A percentile compares a stretch with the other conserved stretches of the same genome.
phyloP scores from a whole-genome alignment of 2,888 invertebrate species.

The Cheilosia soror region DNA sequence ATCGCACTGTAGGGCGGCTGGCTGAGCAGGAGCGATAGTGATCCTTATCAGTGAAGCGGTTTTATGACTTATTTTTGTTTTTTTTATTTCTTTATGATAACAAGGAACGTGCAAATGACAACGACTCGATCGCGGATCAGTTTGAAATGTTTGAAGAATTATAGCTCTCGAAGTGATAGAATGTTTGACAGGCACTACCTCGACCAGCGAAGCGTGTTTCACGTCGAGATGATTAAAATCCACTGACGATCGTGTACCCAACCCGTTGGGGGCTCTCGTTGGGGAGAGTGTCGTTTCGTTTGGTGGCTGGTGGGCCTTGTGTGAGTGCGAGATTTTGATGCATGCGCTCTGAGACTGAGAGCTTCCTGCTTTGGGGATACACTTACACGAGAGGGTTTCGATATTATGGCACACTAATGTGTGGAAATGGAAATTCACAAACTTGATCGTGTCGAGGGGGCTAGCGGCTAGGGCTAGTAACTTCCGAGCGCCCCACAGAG shows the following conservation, averaged over 20 bases:
- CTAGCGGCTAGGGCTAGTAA: conserved; percentile 1
- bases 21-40: conserved; percentile 22
- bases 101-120: conserved; percentile 8
- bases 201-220: conserved; percentile 41
- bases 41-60: conserved; percentile 47
- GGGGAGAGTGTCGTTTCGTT: neutral
- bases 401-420: neutral
- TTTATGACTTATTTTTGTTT: conserved; percentile 6
- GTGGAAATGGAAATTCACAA: conserved; percentile 4
- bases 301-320: neutral
- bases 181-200: conserved; percentile 17
- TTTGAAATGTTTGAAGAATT: neutral
- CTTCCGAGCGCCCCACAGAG: conserved; percentile 24
- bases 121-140: conserved; percentile 14
- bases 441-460: conserved; percentile 11
- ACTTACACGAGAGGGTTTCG: neutral
- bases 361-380: conserved; percentile 31
- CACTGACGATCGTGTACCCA: conserved; percentile 58
- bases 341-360: conserved; percentile 29
- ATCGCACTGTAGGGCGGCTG: conserved; percentile 10
- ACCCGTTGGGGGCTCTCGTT: neutral
- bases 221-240: conserved; percentile 63
- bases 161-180: neutral
- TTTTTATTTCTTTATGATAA: conserved; percentile 38
- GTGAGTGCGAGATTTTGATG: neutral